These are phyloP conservation scores for Oryzias curvinotus DNA, from an alignment of 2,113 vertebrate species.

Conservation along the genomic window DNA sequence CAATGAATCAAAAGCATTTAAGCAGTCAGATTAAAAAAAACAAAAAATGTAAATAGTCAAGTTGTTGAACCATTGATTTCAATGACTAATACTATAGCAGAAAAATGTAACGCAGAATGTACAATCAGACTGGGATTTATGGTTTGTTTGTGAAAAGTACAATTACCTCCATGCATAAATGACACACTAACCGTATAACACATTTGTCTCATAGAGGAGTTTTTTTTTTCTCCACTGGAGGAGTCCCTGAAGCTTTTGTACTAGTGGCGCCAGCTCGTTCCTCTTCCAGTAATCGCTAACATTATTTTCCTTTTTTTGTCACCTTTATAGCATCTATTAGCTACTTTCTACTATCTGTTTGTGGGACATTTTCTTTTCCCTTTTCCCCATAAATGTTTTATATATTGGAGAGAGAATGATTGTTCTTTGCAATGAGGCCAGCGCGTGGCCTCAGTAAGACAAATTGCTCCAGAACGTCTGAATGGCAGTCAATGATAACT, in stretches of 20 bases:
- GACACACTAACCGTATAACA: conserved; percentile 67
- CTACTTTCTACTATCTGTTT: conserved; percentile 77
- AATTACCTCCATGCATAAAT: conserved; percentile 62
- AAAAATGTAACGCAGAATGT: conserved; percentile 23
- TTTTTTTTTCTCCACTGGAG: conserved; percentile 28
- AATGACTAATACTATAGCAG: background rate
- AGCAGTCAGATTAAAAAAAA: conserved; percentile 2
- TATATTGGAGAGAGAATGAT: conserved; percentile 92
- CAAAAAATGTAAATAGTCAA: background rate
- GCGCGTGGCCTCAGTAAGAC: conserved; percentile 91
- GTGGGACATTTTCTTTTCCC: conserved; percentile 77
- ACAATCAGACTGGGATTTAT: conserved; percentile 39
- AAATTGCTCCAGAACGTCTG: conserved; percentile 90
- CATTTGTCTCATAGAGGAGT: conserved; percentile 56
- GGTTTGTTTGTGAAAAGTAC: conserved; percentile 54
- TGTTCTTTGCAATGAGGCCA: conserved; percentile 89
- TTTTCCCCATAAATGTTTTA: conserved; percentile 88
- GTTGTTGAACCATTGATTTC: no score
- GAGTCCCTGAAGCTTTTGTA: conserved; percentile 63
- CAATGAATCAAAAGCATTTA: background rate
- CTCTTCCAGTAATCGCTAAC: conserved; percentile 71
- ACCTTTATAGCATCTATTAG: conserved; percentile 79
- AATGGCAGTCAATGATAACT: conserved; percentile 98
- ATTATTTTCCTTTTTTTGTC: conserved; percentile 79
- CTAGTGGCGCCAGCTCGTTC: conserved; percentile 58